Conservation (phyloP, 2,888 invertebrate species). For the Andricus quercusramuli region DNA sequence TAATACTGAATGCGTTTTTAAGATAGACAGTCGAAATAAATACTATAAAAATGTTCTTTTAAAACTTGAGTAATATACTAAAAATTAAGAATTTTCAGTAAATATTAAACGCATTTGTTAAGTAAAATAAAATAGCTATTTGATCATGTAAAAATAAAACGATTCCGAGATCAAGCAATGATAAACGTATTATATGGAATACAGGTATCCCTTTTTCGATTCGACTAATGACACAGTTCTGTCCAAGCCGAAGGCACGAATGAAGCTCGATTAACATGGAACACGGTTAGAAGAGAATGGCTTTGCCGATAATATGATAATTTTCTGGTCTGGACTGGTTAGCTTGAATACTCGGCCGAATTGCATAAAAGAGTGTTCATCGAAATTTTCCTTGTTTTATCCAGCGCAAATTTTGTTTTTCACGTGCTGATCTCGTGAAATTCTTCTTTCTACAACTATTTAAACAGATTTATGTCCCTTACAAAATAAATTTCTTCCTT, state of each 20-base stretch:
- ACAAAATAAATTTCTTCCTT: too few species aligned
- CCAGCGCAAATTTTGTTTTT: not conserved
- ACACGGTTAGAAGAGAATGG: slow-evolving; percentile 58
- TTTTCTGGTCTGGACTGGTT: slow-evolving; percentile 51
- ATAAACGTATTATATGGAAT: too few species aligned
- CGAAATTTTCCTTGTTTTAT: slow-evolving; percentile 46
- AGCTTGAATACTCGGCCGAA: slow-evolving; percentile 42
- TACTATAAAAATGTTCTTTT: too few species aligned
- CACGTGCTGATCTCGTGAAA: not conserved
- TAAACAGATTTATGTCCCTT: not conserved
- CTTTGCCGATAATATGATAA: slow-evolving; percentile 58
- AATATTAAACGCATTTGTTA: not conserved
- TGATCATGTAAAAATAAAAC: not conserved
- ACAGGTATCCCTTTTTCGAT: not conserved
- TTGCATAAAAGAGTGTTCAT: slow-evolving; percentile 46
- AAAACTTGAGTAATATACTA: too few species aligned
- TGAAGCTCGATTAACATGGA: slow-evolving; percentile 47
- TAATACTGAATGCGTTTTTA: too few species aligned
- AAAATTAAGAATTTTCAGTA: not conserved
- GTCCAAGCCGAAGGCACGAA: not conserved
- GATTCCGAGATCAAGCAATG: not conserved
- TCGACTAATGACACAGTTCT: not conserved
- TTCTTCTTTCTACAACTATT: too few species aligned
- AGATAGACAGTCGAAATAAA: too few species aligned
- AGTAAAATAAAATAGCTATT: not conserved